Evolutionary conservation across 64 coral and sea anemone species (phyloP).

Genomic region (Montipora sp.): DNA sequence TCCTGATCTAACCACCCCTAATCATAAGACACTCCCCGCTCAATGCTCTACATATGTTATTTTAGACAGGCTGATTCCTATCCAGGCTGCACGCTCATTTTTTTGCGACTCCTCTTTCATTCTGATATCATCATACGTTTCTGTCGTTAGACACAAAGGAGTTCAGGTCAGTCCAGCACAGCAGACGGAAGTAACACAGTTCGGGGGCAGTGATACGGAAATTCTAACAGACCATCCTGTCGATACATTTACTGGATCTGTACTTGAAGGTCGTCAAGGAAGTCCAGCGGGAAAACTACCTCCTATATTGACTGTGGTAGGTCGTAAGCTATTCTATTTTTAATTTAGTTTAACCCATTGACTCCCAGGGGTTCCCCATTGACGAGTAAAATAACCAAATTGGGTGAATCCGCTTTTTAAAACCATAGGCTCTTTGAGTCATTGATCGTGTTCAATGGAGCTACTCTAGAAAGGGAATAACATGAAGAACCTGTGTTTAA

Average conservation of each 20-base stretch:
- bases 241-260: conserved; percentile 6
- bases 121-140: neutral
- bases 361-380: no score
- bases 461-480: no score
- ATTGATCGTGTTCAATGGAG: no score
- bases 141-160: conserved; percentile 73
- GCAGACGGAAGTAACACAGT: conserved; percentile 66
- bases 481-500: no score
- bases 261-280: conserved; percentile 70
- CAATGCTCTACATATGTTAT: neutral
- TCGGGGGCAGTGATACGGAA: conserved; percentile 63
- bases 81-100: neutral
- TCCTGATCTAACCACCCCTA: no score
- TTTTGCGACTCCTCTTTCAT: neutral
- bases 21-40: no score
- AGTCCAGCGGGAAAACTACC: conserved; percentile 88
- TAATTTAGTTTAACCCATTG: no score
- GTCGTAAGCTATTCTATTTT: neutral
- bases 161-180: conserved; percentile 84
- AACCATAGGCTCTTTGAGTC: no score
- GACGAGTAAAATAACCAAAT: no score
- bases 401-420: no score
- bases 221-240: conserved; percentile 35
- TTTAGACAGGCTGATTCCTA: neutral
- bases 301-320: conserved; percentile 59